A percentile compares a stretch with the other conserved stretches of the same genome.
These are phyloP conservation scores for Ailuropoda melanoleuca DNA, from an alignment of 2,113 vertebrate species.

Conservation along the genomic window DNA sequence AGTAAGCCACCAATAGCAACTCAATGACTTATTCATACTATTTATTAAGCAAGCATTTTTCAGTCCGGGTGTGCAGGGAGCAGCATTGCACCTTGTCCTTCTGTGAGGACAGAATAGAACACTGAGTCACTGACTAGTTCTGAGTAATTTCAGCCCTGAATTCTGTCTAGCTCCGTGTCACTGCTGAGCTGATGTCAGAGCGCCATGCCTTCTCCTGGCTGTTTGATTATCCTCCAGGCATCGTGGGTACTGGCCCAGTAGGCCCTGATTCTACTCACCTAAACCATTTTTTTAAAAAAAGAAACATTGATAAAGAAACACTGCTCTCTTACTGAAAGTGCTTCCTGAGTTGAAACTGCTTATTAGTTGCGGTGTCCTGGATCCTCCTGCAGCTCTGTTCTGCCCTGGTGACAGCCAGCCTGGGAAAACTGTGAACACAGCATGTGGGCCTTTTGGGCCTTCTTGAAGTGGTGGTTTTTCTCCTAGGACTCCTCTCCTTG, in stretches of 20 bases:
- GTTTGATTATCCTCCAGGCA: not conserved
- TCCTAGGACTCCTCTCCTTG: not conserved
- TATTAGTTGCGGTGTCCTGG: not conserved
- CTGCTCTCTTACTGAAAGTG: not conserved
- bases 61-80: not conserved
- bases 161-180: not conserved
- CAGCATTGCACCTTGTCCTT: not conserved
- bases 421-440: not conserved
- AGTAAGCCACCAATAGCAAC: not conserved
- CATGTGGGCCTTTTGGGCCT: not conserved
- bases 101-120: not conserved
- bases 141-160: not conserved
- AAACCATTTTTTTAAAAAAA: not conserved
- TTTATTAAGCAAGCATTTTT: not conserved
- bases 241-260: not conserved
- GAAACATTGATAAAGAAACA: not conserved
- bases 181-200: not conserved
- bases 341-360: not conserved
- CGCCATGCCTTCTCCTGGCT: fast-evolving
- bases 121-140: not conserved
- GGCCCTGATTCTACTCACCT: not conserved
- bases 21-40: not conserved
- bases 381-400: too few species aligned
- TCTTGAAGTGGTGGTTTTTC: not conserved
- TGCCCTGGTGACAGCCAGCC: not conserved